A percentile compares a stretch with the other conserved stretches of the same genome.
phyloP scores from a whole-genome alignment of 2,888 invertebrate genomes.

The Caenorhabditis virilis region DNA sequence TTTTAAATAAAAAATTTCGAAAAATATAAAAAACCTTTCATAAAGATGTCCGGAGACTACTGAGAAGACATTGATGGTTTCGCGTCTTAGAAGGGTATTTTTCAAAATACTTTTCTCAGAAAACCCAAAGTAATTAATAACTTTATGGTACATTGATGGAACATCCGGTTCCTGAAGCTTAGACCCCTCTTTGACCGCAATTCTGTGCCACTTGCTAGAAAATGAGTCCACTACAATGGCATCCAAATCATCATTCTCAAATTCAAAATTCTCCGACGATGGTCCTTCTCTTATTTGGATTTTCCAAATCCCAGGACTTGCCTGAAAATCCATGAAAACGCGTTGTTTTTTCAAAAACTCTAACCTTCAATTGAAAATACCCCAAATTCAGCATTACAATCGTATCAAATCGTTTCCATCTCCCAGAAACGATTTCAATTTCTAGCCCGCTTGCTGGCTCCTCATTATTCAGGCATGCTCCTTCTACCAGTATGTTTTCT shows the following conservation, averaged over 20 bases:
- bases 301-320: conserved; percentile 94
- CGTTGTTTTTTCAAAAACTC: no score
- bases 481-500: conserved; percentile 90
- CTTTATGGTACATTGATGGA: not conserved
- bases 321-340: no score
- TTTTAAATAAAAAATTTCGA: not conserved
- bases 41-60: conserved; percentile 97
- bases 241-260: not conserved
- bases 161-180: not conserved
- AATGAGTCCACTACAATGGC: conserved; percentile 56
- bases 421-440: conserved; percentile 2
- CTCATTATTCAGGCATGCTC: conserved; percentile 80
- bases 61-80: conserved; percentile 88
- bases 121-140: not conserved
- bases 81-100: no score
- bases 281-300: conserved; percentile 82
- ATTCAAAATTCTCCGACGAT: no score
- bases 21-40: conserved; percentile 75
- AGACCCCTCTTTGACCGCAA: conserved; percentile 40
- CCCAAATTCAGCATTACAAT: conserved; percentile 99
- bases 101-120: not conserved
- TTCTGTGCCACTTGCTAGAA: conserved; percentile 71
- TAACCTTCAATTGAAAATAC: conserved; percentile 82
- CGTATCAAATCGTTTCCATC: conserved; percentile 74
- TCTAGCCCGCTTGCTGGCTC: conserved; percentile 13